phyloP scores from a whole-genome alignment of 2,797 vertebrate species.

The Gallinago solitaria region DNA sequence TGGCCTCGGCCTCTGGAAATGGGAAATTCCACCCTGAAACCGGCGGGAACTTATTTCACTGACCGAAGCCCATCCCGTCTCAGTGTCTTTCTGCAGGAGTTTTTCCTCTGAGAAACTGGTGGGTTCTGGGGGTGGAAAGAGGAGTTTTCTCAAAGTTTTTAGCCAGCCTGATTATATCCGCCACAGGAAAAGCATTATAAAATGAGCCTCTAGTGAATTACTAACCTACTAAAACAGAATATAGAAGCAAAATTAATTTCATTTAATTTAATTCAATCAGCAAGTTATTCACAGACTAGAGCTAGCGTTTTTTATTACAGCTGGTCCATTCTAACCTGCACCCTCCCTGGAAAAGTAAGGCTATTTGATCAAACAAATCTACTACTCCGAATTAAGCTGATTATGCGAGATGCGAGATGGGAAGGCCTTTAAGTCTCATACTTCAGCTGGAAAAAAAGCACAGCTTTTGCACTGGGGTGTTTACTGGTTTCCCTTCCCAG shows the following conservation, averaged over 20 bases:
- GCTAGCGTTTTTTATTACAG: neutral
- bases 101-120: neutral
- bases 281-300: neutral
- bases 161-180: neutral
- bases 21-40: slow-evolving; percentile 52
- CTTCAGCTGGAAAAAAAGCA: neutral
- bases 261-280: neutral
- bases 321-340: neutral
- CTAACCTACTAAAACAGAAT: neutral
- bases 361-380: neutral
- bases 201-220: neutral
- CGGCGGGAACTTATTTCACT: neutral
- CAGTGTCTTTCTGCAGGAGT: neutral
- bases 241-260: neutral
- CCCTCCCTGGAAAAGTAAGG: neutral
- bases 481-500: neutral
- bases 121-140: neutral
- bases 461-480: neutral
- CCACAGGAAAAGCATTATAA: neutral
- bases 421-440: neutral
- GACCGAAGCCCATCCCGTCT: neutral
- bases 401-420: neutral
- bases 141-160: neutral
- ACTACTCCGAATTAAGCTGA: neutral
- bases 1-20: slow-evolving; percentile 24